These are phyloP conservation scores for Neosilurus hyrtlii DNA, from an alignment of 2,797 vertebrate genomes.

Conservation along the genomic window DNA sequence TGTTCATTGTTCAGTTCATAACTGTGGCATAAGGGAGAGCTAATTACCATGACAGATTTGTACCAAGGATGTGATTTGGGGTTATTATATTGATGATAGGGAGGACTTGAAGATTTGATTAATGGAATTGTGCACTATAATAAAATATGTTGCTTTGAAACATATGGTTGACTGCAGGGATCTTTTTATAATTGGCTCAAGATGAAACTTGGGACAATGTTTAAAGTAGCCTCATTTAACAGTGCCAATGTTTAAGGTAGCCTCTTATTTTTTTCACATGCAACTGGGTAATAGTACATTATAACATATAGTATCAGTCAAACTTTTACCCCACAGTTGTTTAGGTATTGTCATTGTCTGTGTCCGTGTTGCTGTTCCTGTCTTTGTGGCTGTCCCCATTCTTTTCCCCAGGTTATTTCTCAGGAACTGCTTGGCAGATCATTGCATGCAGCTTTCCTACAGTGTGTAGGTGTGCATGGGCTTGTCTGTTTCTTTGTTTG, in stretches of 20 bases:
- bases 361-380: no score
- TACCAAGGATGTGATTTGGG: constrained; percentile 37
- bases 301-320: no score
- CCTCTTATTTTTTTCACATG: not conserved
- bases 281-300: not conserved
- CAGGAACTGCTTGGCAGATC: no score
- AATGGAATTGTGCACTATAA: constrained; percentile 7
- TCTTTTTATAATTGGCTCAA: constrained; percentile 13
- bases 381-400: no score
- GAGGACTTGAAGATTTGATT: constrained; percentile 7
- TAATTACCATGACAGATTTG: constrained; percentile 44
- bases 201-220: not conserved
- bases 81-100: constrained; percentile 38
- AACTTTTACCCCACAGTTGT: no score
- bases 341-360: no score
- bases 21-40: not conserved
- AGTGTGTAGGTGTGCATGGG: no score
- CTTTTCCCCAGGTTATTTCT: no score
- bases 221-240: not conserved
- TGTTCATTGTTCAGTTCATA: not conserved
- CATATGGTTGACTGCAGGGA: not conserved
- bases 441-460: no score
- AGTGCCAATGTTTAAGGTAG: no score
- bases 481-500: no score
- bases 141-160: constrained; percentile 2